phyloP scores from a whole-genome alignment of 2,797 vertebrate genomes.

The Furcifer pardalis region DNA sequence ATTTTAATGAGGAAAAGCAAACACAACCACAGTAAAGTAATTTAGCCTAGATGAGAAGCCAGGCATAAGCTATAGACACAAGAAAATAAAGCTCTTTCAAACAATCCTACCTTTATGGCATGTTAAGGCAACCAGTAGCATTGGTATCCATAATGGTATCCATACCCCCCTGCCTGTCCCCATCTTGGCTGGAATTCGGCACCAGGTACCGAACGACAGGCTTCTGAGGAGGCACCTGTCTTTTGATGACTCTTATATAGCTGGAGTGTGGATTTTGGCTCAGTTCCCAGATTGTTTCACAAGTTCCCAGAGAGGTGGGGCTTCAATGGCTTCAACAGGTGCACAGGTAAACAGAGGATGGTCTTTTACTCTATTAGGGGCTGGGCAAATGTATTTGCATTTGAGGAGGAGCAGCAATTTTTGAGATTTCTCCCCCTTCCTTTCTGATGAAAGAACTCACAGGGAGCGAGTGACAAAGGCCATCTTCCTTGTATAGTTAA shows the following conservation, averaged over 20 bases:
- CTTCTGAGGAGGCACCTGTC: conserved; percentile 63
- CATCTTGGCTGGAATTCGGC: conserved; percentile 67
- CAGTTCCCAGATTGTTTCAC: conserved; percentile 64
- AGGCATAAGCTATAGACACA: conserved; percentile 44
- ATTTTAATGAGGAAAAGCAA: conserved; percentile 41
- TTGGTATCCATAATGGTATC: conserved; percentile 72
- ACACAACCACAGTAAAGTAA: background rate
- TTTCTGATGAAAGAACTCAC: conserved; percentile 36
- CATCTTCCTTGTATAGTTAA: conserved; percentile 4
- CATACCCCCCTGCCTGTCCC: conserved; percentile 53
- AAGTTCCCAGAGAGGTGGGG: conserved; percentile 66
- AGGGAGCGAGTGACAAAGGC: conserved; percentile 36
- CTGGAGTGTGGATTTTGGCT: conserved; percentile 65
- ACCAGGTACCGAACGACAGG: conserved; percentile 54
- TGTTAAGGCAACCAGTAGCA: conserved; percentile 58
- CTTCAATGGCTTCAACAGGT: conserved; percentile 60
- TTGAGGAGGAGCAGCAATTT: conserved; percentile 65
- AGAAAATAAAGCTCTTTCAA: conserved; percentile 46
- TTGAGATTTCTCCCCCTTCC: background rate
- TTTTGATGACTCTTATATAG: conserved; percentile 72
- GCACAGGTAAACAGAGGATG: conserved; percentile 69
- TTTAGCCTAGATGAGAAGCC: conserved; percentile 27
- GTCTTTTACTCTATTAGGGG: conserved; percentile 41
- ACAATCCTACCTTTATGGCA: conserved; percentile 70
- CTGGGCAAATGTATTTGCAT: conserved; percentile 59